Evolutionary conservation across 37 sponge, comb jelly and placozoan genomes (phyloP), one percentile per base, ranked within the genome.

Genomic region (Hexactinellida sp.): DNA sequence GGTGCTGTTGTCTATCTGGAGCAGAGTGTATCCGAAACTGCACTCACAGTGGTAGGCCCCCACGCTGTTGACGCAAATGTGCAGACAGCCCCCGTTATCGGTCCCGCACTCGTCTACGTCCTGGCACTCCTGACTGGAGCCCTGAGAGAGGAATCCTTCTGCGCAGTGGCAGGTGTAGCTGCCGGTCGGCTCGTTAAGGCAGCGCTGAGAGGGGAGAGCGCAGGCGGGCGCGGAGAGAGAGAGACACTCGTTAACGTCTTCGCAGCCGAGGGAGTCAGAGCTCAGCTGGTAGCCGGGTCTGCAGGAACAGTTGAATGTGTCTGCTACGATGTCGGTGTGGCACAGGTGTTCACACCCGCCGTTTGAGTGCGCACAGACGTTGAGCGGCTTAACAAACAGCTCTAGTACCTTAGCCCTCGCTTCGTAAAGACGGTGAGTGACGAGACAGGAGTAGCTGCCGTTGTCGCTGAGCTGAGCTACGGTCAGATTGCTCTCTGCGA

Each of bases 291-390:
- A 63, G 30, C 76, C 76, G 34, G 28, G 76, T 63, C 76, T 63
- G 76, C 76, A 63, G 76, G 76, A 63, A 23, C 76, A 63, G 34
- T 63, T 63, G 76, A 63, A 63, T 63, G 76, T 25, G 34, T 63
- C 76, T 21, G 76, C 76, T 63, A 10, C 34, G 3, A 63, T 25
- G 34, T 63, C 21, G 25, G 76, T 63, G 13, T 23, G 3, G 13
- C 76, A 63, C 30, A 25, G 28, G 76, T 63, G 76, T 25, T 63
- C 76, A n/a, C 76, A 63, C 30, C 76, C 76, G 34, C 76, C 76
- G 34, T 63, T 63, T 25, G 76, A 63, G 34, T 63, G 76, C 3
- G 76, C 76, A 63, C 76, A 63, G 32, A 63, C 30, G 13, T 63
- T 63, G 5, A 63, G 76, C 3, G 76, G 76, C 34, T 63, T 63